Base-by-base conservation (phyloP, 2,888 invertebrate genomes). In the Caenorhabditis zanzibari region DNA sequence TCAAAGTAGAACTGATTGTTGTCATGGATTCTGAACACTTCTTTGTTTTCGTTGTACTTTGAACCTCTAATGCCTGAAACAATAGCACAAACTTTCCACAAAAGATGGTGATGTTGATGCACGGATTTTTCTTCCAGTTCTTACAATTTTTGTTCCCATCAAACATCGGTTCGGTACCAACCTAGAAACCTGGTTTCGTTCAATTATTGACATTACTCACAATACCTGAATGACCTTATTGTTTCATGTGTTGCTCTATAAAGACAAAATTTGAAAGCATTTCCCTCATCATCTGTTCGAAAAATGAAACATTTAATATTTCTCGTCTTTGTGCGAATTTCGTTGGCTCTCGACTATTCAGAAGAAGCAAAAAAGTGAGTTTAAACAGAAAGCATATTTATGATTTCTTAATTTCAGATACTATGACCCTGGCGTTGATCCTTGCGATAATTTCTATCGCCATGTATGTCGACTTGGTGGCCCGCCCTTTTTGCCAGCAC, bases 401-500 rank as follows among this genome's bases (percentile, higher is more conserved):
- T 5, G 0, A 49, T 12, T n/a, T 19, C 12, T 38, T 10, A 2
- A 16, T 38, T 63, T 26, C 3, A 73, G 63, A 16, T 14, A 32
- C 12, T 35, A 54, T 9, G 49, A 64, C 26, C 35, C 38, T 9
- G 14, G n/a, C 16, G 10, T 54, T 10, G 63, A 74, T 28, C 73
- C 73, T 7, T 74, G 73, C 19, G 63, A 63, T 14, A 19, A 74
- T 28, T 74, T 74, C 28, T 74, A 54, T 24, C 73, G 73, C 1
- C 73, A 74, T 54, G 52, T 52, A 9, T 74, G 73, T 16, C 28
- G 41, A 6, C 2, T 61, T 0, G 61, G 24, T 9, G 22, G 47
- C 16, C 32, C 44, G 0, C 4, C 14, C 4, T 32, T 24, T 24
- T 1, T 58, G n/a, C 14, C 41, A 6, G 0, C 0, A 16, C 26